Conservation (phyloP, 2,888 invertebrate genomes). For the Lomographa bimaculata region DNA sequence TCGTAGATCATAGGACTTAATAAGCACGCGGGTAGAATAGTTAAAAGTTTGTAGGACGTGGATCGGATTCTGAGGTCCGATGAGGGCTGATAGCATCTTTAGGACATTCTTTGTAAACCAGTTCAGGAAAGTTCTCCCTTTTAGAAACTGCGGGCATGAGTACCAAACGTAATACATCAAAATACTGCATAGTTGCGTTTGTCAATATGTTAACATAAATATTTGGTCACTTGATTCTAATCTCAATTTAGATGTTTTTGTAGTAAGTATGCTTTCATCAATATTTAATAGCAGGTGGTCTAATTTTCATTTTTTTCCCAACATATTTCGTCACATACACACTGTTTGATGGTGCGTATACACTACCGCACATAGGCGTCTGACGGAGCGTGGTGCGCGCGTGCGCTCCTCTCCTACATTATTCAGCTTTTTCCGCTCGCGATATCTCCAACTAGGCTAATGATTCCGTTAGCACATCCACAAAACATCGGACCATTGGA, state of each 20-base stretch:
- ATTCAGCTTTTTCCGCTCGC: slow-evolving; percentile 75
- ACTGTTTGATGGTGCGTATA: slow-evolving; percentile 44
- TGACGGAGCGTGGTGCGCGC: slow-evolving; percentile 37
- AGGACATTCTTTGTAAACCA: background rate
- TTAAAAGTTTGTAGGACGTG: slow-evolving; percentile 7
- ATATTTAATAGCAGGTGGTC: too few relatives aligned
- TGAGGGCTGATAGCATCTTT: background rate
- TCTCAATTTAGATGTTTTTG: too few relatives aligned
- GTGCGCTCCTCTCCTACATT: slow-evolving; percentile 53
- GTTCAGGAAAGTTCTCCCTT: slow-evolving; percentile 2
- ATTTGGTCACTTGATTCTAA: too few relatives aligned
- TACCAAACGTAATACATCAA: too few relatives aligned
- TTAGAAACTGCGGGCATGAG: too few relatives aligned
- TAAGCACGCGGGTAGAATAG: slow-evolving; percentile 13
- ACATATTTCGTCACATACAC: too few relatives aligned
- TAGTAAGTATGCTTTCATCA: too few relatives aligned
- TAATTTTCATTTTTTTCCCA: too few relatives aligned
- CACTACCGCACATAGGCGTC: slow-evolving; percentile 19
- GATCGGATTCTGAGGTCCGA: slow-evolving; percentile 5
- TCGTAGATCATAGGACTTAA: slow-evolving; percentile 19
- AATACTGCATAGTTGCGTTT: background rate
- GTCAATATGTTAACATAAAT: too few relatives aligned
- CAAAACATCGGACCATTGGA: slow-evolving; percentile 70
- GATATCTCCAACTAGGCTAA: slow-evolving; percentile 72
- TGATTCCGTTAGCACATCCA: slow-evolving; percentile 79